Percentiles rank a stretch among this genome's conserved stretches.
Evolutionary conservation across 2,113 vertebrate species (phyloP).

Genomic region (Cinclus cinclus): DNA sequence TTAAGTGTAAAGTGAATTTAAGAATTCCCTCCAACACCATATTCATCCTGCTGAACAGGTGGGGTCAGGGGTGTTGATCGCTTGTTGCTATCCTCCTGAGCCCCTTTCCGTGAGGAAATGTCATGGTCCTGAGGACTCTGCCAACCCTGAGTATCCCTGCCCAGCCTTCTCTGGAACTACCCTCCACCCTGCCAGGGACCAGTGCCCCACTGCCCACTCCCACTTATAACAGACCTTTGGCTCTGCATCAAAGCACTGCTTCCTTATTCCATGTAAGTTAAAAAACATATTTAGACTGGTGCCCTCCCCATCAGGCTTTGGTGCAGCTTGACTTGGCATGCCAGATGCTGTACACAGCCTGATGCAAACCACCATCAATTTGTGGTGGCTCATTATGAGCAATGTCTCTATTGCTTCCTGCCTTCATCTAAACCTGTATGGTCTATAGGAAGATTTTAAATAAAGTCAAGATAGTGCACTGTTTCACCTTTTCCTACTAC

Average conservation of each 20-base stretch:
- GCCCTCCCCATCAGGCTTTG: neutral
- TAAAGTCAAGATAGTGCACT: neutral
- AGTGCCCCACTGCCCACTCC: neutral
- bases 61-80: neutral
- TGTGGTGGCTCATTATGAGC: neutral
- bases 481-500: neutral
- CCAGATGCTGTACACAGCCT: neutral
- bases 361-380: neutral
- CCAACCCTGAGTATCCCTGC: neutral
- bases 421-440: neutral
- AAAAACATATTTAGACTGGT: neutral
- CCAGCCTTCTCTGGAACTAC: fast-evolving
- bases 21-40: neutral
- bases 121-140: neutral
- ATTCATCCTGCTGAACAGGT: neutral
- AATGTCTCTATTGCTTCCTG: neutral
- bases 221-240: neutral
- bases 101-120: neutral
- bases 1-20: neutral
- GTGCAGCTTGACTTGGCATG: neutral
- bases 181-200: fast-evolving
- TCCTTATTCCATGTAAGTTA: neutral
- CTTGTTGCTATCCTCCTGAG: neutral
- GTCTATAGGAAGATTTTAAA: neutral
- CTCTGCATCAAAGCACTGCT: neutral